Percentiles rank a stretch among this genome's conserved stretches.
These are phyloP conservation scores for Chloroceryle aenea DNA, from an alignment of 2,113 vertebrate species.

Conservation along the genomic window DNA sequence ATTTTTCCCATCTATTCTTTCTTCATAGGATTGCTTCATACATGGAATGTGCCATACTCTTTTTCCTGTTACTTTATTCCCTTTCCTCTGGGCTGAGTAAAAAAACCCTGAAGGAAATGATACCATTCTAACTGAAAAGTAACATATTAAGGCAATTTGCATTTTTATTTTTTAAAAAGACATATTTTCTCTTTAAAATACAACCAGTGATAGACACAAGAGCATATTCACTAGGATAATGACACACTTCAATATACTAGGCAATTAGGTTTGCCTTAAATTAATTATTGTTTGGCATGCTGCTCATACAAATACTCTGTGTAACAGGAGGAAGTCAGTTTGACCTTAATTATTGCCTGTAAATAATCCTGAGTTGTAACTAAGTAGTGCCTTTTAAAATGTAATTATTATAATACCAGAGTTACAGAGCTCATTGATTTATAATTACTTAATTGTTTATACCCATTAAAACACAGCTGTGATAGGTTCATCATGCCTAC, in stretches of 20 bases:
- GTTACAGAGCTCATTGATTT: constrained; percentile 66
- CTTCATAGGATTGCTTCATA: constrained; percentile 46
- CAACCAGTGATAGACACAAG: not conserved
- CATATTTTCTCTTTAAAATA: constrained; percentile 13
- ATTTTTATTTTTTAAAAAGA: not conserved
- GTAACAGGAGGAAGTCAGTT: constrained; percentile 54
- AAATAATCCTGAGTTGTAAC: constrained; percentile 70
- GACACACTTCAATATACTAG: constrained; percentile 29
- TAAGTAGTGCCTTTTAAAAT: constrained; percentile 71
- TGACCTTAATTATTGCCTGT: constrained; percentile 67
- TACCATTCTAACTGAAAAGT: not conserved
- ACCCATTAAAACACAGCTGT: constrained; percentile 52
- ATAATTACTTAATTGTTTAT: constrained; percentile 72
- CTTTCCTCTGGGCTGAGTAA: not conserved
- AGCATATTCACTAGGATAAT: constrained; percentile 12
- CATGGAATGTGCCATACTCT: not conserved
- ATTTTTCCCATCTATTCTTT: constrained; percentile 62
- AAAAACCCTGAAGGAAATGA: not conserved
- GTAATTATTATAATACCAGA: constrained; percentile 57
- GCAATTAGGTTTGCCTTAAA: constrained; percentile 46
- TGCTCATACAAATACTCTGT: constrained; percentile 29
- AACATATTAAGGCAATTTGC: not conserved
- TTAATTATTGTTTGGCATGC: constrained; percentile 39
- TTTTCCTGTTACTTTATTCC: constrained; percentile 39
- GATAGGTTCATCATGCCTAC: constrained; percentile 25